A percentile compares a stretch with the other conserved stretches of the same genome.
phyloP scores from a whole-genome alignment of 2,113 vertebrate species.

The Raja brachyura region DNA sequence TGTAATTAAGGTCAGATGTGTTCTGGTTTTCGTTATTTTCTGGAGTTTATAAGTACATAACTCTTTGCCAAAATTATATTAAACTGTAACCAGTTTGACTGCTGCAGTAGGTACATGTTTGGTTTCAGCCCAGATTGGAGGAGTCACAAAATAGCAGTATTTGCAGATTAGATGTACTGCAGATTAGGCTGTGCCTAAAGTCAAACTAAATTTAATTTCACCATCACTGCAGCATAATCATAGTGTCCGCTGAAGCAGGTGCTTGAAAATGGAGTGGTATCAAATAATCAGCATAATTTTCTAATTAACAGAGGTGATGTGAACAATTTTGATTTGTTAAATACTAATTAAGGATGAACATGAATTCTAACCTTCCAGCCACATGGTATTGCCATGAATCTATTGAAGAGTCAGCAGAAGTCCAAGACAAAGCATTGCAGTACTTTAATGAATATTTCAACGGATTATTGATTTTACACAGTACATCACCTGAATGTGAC shows the following conservation, averaged over 20 bases:
- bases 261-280: background rate
- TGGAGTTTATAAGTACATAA: background rate
- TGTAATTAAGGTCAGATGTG: background rate
- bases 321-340: background rate
- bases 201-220: background rate
- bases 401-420: background rate
- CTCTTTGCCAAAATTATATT: background rate
- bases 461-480: background rate
- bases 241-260: too few species aligned
- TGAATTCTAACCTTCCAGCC: background rate
- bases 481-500: too few species aligned
- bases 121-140: background rate
- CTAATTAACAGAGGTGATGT: background rate
- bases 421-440: background rate
- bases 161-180: background rate
- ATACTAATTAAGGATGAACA: background rate
- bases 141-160: background rate
- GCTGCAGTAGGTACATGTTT: background rate
- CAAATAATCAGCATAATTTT: conserved; percentile 6
- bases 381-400: background rate
- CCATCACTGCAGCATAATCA: background rate
- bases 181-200: background rate
- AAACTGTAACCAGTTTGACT: background rate
- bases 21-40: background rate
- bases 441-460: background rate